Evolutionary conservation across 2,888 invertebrate genomes (phyloP), one percentile per base, ranked within the genome.

Genomic region (Cordylochernes scorpioides): DNA sequence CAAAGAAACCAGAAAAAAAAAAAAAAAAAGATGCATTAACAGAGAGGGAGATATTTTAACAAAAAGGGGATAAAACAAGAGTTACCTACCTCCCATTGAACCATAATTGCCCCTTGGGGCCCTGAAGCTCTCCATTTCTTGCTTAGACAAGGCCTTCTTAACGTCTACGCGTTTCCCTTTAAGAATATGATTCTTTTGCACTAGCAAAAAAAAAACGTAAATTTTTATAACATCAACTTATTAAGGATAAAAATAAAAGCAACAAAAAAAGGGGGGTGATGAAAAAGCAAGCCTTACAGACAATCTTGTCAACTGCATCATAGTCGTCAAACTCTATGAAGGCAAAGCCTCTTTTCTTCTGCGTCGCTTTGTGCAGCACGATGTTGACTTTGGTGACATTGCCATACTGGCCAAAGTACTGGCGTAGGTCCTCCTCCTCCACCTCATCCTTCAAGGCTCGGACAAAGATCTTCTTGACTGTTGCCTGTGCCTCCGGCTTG

Each of bases 271-370:
- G n/a, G n/a, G n/a, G n/a, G n/a, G n/a, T n/a, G n/a, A n/a, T n/a
- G n/a, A n/a, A n/a, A n/a, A n/a, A n/a, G n/a, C n/a, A n/a, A n/a
- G n/a, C n/a, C 78, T 71, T 61, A 80, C 80, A 64, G 45, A 82
- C 78, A 53, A 84, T 71, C 60, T 84, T 88, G 53, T 91, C 91
- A 32, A 91, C 88, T 3, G 84, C 71, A 56, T 94, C 91, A 51
- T 88, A 86, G 52, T 94, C 91, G 48, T 84, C 82, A 54, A 84
- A 94, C 51, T 86, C 84, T 21, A 94, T 71, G 53, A 91, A 94
- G 24, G 78, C 88, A 53, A 91, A 94, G 5, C 91, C 91, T 44
- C 88, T 65, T 47, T 77, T 80, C 52, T 84, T 86, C 29, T 82
- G 82, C 3, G 77, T 75, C 31, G 75, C 78, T 44, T 86, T 86